phyloP scores from a whole-genome alignment of 2,797 vertebrate genomes.

The Trachurus trachurus region DNA sequence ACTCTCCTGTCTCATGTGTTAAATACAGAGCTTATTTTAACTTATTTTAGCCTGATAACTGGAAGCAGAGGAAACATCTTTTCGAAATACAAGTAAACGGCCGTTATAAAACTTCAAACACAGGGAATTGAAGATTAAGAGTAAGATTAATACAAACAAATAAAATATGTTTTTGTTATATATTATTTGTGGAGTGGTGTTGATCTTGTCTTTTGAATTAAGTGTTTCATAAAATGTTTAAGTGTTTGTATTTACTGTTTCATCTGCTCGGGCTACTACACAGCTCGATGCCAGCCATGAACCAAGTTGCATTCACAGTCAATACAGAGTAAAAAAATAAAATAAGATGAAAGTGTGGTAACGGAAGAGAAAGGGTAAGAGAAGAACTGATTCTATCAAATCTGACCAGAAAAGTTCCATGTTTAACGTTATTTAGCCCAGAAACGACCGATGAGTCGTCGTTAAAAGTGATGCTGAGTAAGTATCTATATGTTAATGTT shows the following conservation, averaged over 20 bases:
- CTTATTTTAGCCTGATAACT: neutral
- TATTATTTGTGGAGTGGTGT: too few relatives aligned
- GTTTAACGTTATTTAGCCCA: neutral
- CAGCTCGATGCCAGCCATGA: neutral
- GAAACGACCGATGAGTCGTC: neutral
- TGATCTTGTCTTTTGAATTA: neutral
- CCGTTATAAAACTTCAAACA: neutral
- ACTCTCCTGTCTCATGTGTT: too few relatives aligned
- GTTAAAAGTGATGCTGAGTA: constrained; percentile 10
- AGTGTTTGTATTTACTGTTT: neutral
- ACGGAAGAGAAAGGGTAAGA: too few relatives aligned
- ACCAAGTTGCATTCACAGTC: neutral
- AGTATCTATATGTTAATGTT: constrained; percentile 31
- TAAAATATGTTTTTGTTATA: too few relatives aligned
- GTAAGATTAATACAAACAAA: too few relatives aligned
- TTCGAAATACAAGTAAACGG: neutral
- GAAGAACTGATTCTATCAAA: neutral
- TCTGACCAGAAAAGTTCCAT: constrained; percentile 1
- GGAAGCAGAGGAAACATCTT: neutral
- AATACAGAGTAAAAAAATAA: neutral
- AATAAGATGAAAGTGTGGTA: neutral
- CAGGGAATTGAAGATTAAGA: neutral
- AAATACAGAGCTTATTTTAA: neutral
- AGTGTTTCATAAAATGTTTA: neutral
- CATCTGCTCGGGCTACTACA: neutral